Conservation (phyloP, 2,113 vertebrate species). For the Vulpes vulpes region DNA sequence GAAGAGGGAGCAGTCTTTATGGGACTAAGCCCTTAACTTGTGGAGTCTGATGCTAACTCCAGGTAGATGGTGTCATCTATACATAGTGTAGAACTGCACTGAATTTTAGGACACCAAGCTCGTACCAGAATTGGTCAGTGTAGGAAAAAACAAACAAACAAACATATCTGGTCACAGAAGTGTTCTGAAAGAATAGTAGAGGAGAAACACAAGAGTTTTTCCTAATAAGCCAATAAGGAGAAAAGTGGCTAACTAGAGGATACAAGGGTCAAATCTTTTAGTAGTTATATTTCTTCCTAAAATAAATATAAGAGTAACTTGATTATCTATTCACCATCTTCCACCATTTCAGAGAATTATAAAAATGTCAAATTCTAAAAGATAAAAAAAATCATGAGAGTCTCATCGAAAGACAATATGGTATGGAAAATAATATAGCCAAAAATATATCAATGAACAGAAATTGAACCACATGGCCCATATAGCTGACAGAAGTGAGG, state of each 20-base stretch:
- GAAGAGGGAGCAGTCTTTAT: neutral
- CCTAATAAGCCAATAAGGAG: neutral
- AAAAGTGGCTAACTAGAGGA: neutral
- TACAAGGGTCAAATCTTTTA: neutral
- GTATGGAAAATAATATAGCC: neutral
- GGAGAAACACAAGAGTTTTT: neutral
- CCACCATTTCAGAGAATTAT: neutral
- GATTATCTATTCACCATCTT: neutral
- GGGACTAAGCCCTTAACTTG: neutral
- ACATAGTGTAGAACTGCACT: neutral
- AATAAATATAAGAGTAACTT: neutral
- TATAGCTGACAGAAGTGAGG: neutral
- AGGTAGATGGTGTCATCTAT: neutral
- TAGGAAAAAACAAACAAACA: neutral
- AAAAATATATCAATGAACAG: neutral
- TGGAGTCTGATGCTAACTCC: neutral
- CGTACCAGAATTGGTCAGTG: neutral
- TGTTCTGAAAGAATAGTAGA: neutral
- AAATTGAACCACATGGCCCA: neutral
- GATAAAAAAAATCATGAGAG: neutral
- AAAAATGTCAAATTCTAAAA: neutral
- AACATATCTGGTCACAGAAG: too few relatives aligned
- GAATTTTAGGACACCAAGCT: neutral
- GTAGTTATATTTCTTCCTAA: neutral
- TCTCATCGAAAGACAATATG: neutral